Evolutionary conservation across 1,140 invertebrate species (phyloP), one percentile per base, ranked within the genome.

Genomic region (Drosophila hydei): DNA sequence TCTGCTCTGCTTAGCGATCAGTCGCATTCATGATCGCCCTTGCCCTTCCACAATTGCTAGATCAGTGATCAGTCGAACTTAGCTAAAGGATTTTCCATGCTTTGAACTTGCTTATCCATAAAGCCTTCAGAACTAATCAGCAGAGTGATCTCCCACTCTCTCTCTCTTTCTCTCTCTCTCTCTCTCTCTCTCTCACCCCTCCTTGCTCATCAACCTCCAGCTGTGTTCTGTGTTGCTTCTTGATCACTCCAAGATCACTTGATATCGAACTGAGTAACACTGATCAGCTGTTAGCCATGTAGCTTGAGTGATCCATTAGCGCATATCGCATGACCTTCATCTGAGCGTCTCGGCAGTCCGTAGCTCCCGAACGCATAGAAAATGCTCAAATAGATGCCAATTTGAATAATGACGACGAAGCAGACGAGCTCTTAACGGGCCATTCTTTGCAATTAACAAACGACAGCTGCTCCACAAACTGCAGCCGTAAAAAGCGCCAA

Each of bases 401-500:
- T 75, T 75, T 75, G 69, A 65, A 65, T 75, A 72, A 67, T 71
- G 61, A 58, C 50, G 51, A 70, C 50, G 60, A 52, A 59, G 54
- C 54, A 59, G 14, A 45, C 14, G 18, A 72, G 27, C 61, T 73
- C 70, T 68, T 59, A 69, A 76, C 48, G 70, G 67, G 67, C 64
- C 71, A 79, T 83, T 75, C 76, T 67, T 70, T 69, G 79, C 76
- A 85, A 85, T 85, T 84, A 84, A 85, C 63, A 12, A 73, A 73
- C 64, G 79, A 54, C 76, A 84, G 80, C 79, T 84, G 79, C 75
- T 84, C 38, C 59, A 81, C 69, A 63, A 50, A 52, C 19, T 33
- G 43, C 43, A 63, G 52, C 21, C 30, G 14, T 25, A 27, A 71
- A 68, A 59, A 27, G 33, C 33, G 9, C 3, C 30, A 19, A 18